A percentile compares a stretch with the other conserved stretches of the same genome.
These are phyloP conservation scores for Hippolais icterina DNA, from an alignment of 2,113 vertebrate species.

Conservation along the genomic window DNA sequence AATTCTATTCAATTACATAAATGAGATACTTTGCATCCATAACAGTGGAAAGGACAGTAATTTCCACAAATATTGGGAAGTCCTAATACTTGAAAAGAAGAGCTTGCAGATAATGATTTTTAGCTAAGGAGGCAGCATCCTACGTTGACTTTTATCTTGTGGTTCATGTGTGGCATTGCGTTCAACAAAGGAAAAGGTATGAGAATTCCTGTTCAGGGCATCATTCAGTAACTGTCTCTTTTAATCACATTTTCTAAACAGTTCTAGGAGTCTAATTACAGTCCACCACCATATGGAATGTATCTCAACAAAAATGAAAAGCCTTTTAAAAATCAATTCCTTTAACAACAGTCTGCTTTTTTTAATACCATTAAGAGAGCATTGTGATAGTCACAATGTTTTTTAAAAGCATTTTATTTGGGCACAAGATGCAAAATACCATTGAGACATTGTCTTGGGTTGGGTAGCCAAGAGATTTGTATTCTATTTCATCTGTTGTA, in stretches of 20 bases:
- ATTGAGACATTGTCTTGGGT: background rate
- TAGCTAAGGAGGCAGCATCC: background rate
- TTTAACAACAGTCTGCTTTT: background rate
- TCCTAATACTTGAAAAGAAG: background rate
- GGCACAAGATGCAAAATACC: background rate
- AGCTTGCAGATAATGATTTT: background rate
- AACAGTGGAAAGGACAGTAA: background rate
- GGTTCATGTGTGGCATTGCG: background rate
- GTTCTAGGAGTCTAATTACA: background rate
- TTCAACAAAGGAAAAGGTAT: background rate
- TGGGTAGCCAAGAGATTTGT: too few relatives aligned
- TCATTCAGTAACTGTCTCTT: background rate
- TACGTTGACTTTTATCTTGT: background rate
- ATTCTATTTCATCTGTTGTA: too few relatives aligned
- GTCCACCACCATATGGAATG: background rate
- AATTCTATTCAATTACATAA: background rate
- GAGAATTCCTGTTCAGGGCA: background rate
- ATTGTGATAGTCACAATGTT: background rate
- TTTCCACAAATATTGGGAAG: background rate
- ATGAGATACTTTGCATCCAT: background rate
- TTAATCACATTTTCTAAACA: background rate
- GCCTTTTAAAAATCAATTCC: background rate
- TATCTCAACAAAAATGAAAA: background rate
- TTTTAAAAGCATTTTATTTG: background rate
- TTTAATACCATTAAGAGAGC: background rate